Conservation (phyloP, 2,797 vertebrate genomes). For the Sebastes itinus region DNA sequence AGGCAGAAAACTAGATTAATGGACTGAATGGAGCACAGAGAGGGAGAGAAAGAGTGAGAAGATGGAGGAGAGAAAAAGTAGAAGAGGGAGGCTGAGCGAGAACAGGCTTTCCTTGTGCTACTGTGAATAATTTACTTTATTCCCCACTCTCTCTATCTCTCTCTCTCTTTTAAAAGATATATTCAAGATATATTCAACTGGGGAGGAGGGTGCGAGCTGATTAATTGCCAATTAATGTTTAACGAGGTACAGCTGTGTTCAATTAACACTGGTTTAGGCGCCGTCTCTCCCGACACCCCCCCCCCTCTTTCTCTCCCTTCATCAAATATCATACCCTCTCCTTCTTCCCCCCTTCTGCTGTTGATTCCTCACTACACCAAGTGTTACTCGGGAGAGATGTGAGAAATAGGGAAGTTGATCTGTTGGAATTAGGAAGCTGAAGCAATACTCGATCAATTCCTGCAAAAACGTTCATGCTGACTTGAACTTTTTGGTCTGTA, state of each 20-base stretch:
- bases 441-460: not conserved
- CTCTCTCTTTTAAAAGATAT: constrained; percentile 56
- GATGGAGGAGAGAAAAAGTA: constrained; percentile 40
- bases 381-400: not conserved
- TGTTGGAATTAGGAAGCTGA: not conserved
- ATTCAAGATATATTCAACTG: constrained; percentile 68
- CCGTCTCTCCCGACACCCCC: constrained; percentile 27
- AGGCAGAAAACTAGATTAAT: constrained; percentile 72
- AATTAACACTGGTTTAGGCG: constrained; percentile 79
- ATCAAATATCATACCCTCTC: constrained; percentile 16
- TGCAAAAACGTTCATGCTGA: not conserved
- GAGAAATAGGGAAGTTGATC: not conserved
- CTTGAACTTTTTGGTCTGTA: not conserved
- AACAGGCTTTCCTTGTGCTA: constrained; percentile 49
- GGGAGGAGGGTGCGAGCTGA: constrained; percentile 64
- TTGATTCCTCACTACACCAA: constrained; percentile 8
- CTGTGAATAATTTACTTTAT: constrained; percentile 67
- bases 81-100: constrained; percentile 23
- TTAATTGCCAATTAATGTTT: constrained; percentile 87
- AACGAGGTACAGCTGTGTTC: constrained; percentile 85
- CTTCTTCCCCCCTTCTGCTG: constrained; percentile 1
- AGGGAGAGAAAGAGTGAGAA: constrained; percentile 31
- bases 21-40: constrained; percentile 50
- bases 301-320: not conserved
- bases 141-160: constrained; percentile 6